phyloP scores from a whole-genome alignment of 2,113 vertebrate genomes.

The Lophotis ruficrista region DNA sequence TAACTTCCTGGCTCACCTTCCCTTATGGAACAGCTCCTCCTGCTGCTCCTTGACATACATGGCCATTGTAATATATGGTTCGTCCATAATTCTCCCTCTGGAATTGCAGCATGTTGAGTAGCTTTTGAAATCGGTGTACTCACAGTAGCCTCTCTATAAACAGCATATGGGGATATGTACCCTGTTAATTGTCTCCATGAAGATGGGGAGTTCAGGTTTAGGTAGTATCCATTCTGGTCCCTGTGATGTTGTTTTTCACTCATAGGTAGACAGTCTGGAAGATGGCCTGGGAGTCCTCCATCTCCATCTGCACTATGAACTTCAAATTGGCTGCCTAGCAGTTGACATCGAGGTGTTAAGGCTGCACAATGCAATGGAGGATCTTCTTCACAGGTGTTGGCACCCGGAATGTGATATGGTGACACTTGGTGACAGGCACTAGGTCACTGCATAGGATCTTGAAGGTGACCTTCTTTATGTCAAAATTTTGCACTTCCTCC shows the following conservation, averaged over 20 bases:
- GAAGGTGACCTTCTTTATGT: background rate
- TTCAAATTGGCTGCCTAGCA: background rate
- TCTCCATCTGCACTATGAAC: background rate
- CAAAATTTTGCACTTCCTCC: background rate
- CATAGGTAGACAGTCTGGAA: background rate
- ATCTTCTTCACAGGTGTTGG: background rate
- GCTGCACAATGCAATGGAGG: background rate
- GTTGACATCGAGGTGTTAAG: accelerated
- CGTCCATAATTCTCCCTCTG: background rate
- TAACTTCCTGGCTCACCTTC: background rate
- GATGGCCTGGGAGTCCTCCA: background rate
- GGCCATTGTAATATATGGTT: background rate
- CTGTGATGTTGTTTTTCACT: background rate
- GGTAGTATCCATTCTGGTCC: background rate
- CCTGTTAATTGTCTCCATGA: background rate
- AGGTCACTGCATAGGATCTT: background rate
- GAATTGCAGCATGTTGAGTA: background rate
- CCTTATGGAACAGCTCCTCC: background rate
- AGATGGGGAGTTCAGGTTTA: background rate
- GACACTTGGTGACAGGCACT: background rate
- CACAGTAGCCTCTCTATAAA: background rate
- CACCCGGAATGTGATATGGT: background rate
- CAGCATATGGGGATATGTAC: background rate
- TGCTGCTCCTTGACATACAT: background rate
- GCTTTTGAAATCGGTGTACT: background rate